Conservation (phyloP, 2,797 vertebrate species). For the Falco concolor region DNA sequence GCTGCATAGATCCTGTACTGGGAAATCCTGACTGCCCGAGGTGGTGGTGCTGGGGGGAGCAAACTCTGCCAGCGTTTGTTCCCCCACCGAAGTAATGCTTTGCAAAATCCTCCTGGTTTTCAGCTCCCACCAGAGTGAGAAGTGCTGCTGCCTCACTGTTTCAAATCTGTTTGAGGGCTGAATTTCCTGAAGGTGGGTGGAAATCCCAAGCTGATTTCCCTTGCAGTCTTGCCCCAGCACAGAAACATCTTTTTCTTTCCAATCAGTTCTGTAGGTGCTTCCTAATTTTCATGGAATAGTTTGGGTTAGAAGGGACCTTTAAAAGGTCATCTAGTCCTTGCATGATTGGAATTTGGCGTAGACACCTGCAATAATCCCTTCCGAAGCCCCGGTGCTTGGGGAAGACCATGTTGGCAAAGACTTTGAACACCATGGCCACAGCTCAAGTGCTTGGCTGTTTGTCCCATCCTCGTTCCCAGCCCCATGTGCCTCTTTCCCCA, state of each 20-base stretch:
- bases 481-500: not conserved
- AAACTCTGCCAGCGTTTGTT: not conserved
- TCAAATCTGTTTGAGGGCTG: not conserved
- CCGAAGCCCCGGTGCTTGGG: not conserved
- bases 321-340: not conserved
- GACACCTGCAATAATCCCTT: not conserved
- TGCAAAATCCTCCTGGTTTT: not conserved
- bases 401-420: not conserved
- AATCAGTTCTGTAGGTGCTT: not conserved
- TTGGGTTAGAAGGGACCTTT: not conserved
- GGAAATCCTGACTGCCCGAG: not conserved
- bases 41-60: not conserved
- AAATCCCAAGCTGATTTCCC: not conserved
- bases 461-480: not conserved
- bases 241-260: not conserved
- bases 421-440: not conserved
- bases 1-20: rapidly evolving
- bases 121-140: not conserved
- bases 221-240: not conserved
- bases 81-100: not conserved
- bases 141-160: not conserved
- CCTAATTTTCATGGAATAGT: not conserved
- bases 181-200: not conserved
- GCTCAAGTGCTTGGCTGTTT: not conserved
- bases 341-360: not conserved